Percentiles rank a stretch among this genome's conserved stretches.
phyloP scores from a whole-genome alignment of 2,888 invertebrate species.

The Sphaerophoria rueppellii region DNA sequence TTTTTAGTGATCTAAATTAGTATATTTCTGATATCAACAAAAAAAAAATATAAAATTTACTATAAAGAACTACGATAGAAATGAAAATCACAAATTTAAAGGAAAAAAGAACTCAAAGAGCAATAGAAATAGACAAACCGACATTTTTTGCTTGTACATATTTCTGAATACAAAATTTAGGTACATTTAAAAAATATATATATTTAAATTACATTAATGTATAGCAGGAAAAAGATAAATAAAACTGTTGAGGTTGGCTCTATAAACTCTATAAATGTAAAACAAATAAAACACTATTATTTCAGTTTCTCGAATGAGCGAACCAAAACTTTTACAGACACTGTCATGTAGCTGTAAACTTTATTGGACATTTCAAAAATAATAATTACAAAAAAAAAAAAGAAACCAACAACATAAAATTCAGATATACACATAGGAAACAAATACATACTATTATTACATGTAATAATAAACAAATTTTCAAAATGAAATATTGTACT shows the following conservation, averaged over 20 bases:
- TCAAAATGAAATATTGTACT: constrained; percentile 60
- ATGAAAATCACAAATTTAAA: constrained; percentile 72
- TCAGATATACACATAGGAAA: constrained; percentile 69
- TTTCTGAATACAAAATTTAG: constrained; percentile 52
- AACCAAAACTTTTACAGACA: constrained; percentile 60
- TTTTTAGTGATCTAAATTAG: constrained; percentile 57
- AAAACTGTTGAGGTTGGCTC: constrained; percentile 73
- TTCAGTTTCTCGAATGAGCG: constrained; percentile 59
- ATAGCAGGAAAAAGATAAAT: constrained; percentile 35
- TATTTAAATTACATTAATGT: constrained; percentile 11
- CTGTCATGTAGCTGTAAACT: constrained; percentile 67
- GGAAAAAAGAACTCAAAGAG: constrained; percentile 55
- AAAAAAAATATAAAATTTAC: constrained; percentile 4
- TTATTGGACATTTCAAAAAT: constrained; percentile 68
- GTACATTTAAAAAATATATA: constrained; percentile 35
- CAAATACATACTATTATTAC: constrained; percentile 62
- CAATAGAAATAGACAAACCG: constrained; percentile 57
- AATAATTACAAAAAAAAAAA: constrained; percentile 23
- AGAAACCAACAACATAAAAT: constrained; percentile 45
- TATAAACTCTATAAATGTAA: constrained; percentile 66
- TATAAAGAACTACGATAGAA: constrained; percentile 52
- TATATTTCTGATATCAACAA: constrained; percentile 63
- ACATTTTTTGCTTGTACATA: constrained; percentile 64
- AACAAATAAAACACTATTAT: constrained; percentile 45
- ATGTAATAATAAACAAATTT: constrained; percentile 60